These are phyloP conservation scores for Siniperca obscura DNA, from an alignment of 2,797 vertebrate genomes.

Conservation along the genomic window DNA sequence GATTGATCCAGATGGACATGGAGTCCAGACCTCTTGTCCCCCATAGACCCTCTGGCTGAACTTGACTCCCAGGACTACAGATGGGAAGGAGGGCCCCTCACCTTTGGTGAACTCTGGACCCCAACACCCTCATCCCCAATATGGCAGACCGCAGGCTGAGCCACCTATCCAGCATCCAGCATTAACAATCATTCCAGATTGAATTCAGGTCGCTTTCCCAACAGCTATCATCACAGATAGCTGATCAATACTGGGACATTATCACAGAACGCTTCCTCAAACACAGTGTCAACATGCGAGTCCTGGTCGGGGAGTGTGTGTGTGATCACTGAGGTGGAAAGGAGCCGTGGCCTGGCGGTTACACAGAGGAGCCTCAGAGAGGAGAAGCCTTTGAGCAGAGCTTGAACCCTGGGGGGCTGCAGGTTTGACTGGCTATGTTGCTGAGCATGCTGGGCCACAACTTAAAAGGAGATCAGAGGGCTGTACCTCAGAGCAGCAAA, in stretches of 20 bases:
- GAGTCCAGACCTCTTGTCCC: slow-evolving; percentile 79
- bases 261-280: slow-evolving; percentile 83
- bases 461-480: slow-evolving; percentile 80
- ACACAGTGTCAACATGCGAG: slow-evolving; percentile 80
- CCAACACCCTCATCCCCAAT: slow-evolving; percentile 45
- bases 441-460: slow-evolving; percentile 76
- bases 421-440: slow-evolving; percentile 71
- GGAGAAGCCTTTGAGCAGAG: slow-evolving; percentile 74
- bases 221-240: slow-evolving; percentile 78
- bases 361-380: slow-evolving; percentile 64
- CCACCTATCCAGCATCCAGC: slow-evolving; percentile 57
- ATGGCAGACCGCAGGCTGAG: slow-evolving; percentile 44
- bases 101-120: slow-evolving; percentile 80
- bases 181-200: slow-evolving; percentile 75
- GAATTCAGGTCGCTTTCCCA: slow-evolving; percentile 77
- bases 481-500: slow-evolving; percentile 70
- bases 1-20: slow-evolving; percentile 86
- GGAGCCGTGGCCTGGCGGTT: slow-evolving; percentile 60
- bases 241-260: slow-evolving; percentile 84
- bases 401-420: slow-evolving; percentile 72
- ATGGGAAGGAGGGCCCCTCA: slow-evolving; percentile 82
- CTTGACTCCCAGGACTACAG: slow-evolving; percentile 86
- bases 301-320: slow-evolving; percentile 54
- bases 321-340: slow-evolving; percentile 78
- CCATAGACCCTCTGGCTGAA: slow-evolving; percentile 84